Base-by-base conservation (phyloP, 2,888 invertebrate genomes). In the Yponomeuta plumbellus region DNA sequence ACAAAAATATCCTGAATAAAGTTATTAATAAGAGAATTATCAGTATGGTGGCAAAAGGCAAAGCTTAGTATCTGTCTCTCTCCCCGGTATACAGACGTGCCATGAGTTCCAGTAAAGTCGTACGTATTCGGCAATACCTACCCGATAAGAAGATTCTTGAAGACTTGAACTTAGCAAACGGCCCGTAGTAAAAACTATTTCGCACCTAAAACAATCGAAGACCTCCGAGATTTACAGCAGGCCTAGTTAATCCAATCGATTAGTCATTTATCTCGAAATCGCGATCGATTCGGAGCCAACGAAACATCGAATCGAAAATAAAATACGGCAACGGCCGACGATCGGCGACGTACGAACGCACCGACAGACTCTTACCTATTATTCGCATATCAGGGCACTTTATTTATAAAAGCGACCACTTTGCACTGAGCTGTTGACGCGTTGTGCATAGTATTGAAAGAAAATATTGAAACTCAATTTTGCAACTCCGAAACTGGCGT, bases 341-440 rank as follows among this genome's bases (percentile, higher is more conserved):
- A 66, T 67, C 73, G 23, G 22, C 64, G 39, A 77, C 75, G 75
- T 77, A 75, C 74, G 74, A 34, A 77, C 76, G 74, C 75, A 76
- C 68, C 66, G 83, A 81, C 79, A 72, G 78, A 78, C 80, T 76
- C 81, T 87, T 87, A 83, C 84, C 86, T 86, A 87, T 88, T 86
- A 89, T 88, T 88, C 84, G 84, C 85, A 86, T 86, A 87, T 86
- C 87, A 84, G 81, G 78, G 80, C 81, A 83, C 84, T 88, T 88
- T 90, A 90, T 87, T 86, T 87, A 87, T 90, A 87, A 84, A 84
- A 74, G 75, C 75, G 77, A 67, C 88, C 88, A 88, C 73, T 82
- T 74, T 78, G 73, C 75, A 68, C 70, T 77, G 88, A 76, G 70
- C 81, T 52, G 44, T 52, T 52, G 44, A 52, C 17, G 44, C 17